Evolutionary conservation across 2,113 vertebrate genomes (phyloP).

Genomic region (Equus quagga): DNA sequence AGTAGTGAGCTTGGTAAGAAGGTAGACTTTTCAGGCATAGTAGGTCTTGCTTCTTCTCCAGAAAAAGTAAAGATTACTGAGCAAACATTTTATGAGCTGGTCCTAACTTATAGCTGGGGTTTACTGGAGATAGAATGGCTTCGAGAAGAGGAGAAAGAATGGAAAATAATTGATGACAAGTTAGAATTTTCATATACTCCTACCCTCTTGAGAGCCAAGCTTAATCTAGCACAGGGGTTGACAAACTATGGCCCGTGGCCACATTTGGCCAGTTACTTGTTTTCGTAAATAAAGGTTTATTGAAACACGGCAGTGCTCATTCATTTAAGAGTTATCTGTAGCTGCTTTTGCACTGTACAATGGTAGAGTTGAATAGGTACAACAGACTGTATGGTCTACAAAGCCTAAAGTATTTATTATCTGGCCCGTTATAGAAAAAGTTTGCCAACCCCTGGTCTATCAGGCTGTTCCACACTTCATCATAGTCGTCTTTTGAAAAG

Average conservation of each 20-base stretch:
- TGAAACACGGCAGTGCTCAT: neutral
- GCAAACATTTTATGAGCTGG: neutral
- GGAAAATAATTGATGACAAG: neutral
- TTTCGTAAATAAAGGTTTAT: neutral
- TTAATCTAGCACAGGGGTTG: neutral
- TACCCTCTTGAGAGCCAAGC: conserved; percentile 17
- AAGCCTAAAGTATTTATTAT: neutral
- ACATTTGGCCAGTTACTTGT: neutral
- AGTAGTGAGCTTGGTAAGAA: neutral
- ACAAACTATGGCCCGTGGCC: neutral
- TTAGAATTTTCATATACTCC: neutral
- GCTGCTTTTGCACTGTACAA: neutral
- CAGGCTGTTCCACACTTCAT: neutral
- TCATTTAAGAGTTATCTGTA: neutral
- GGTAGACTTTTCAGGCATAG: neutral
- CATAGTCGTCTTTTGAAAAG: neutral
- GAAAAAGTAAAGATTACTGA: neutral
- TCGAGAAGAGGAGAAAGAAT: neutral
- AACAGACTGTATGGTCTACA: neutral
- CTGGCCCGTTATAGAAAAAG: neutral
- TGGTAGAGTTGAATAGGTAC: neutral
- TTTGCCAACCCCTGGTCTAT: neutral
- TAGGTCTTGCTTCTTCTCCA: neutral
- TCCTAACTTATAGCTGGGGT: neutral
- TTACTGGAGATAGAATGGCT: neutral